phyloP scores from a whole-genome alignment of 2,888 invertebrate species.

The Malacosoma neustria region DNA sequence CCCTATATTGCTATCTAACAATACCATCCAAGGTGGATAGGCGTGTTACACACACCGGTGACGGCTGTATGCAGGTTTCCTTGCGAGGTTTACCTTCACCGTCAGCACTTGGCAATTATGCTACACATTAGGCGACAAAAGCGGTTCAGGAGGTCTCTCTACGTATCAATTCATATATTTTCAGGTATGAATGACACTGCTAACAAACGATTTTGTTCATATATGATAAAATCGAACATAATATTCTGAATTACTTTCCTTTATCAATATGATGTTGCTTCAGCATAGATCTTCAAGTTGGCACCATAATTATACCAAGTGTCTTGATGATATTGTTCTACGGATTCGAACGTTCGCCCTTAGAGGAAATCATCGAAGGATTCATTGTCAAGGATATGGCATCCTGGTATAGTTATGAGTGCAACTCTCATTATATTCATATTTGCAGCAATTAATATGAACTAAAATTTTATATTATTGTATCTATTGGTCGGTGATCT shows the following conservation, averaged over 20 bases:
- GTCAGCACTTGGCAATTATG: too few relatives aligned
- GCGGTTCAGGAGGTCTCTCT: too few relatives aligned
- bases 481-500: constrained; percentile 34
- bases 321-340: constrained; percentile 21
- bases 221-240: constrained; percentile 1
- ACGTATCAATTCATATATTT: too few relatives aligned
- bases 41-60: too few relatives aligned
- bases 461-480: constrained; percentile 32
- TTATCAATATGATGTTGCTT: constrained; percentile 28
- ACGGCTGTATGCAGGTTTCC: too few relatives aligned
- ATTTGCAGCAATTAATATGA: constrained; percentile 28
- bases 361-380: constrained; percentile 14
- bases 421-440: constrained; percentile 27
- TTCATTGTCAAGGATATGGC: constrained; percentile 17
- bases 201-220: too few relatives aligned
- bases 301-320: constrained; percentile 29
- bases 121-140: too few relatives aligned
- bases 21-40: too few relatives aligned
- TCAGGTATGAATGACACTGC: too few relatives aligned
- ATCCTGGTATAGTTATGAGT: constrained; percentile 28
- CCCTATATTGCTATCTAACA: too few relatives aligned
- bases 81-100: too few relatives aligned
- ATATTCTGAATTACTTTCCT: constrained; percentile 12
- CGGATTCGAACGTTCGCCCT: constrained; percentile 13
- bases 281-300: constrained; percentile 29